Percentiles rank a stretch among this genome's conserved stretches.
Evolutionary conservation across 2,113 vertebrate genomes (phyloP).

Genomic region (Nothocercus julius): DNA sequence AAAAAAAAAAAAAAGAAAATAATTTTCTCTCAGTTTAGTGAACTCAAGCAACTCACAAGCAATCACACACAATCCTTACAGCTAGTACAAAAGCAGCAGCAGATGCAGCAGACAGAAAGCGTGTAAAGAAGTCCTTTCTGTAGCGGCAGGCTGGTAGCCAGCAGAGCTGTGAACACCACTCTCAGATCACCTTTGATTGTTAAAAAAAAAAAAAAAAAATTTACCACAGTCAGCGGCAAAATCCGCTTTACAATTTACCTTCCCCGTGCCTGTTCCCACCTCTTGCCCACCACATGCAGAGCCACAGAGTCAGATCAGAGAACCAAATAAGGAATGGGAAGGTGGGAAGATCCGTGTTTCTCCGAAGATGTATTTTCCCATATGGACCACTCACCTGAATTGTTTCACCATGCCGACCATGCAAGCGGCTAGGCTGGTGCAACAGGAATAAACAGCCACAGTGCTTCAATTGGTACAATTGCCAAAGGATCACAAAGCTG

Average conservation of each 20-base stretch:
- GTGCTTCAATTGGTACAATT: neutral
- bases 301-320: rapidly evolving
- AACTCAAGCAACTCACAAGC: neutral
- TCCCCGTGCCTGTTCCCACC: neutral
- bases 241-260: neutral
- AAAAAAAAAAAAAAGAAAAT: neutral
- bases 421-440: neutral
- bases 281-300: neutral
- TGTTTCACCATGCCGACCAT: neutral
- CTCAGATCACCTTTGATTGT: rapidly evolving
- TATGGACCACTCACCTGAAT: neutral
- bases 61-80: neutral
- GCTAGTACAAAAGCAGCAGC: neutral
- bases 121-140: neutral
- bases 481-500: rapidly evolving
- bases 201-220: neutral
- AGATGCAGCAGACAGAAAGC: neutral
- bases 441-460: neutral
- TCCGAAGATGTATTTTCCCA: rapidly evolving
- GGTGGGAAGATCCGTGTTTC: neutral
- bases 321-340: neutral
- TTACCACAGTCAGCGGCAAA: rapidly evolving
- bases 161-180: neutral
- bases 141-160: neutral
- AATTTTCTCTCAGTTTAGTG: neutral